These are phyloP conservation scores for Neoniphon sammara DNA, from an alignment of 2,797 vertebrate genomes.

Conservation along the genomic window DNA sequence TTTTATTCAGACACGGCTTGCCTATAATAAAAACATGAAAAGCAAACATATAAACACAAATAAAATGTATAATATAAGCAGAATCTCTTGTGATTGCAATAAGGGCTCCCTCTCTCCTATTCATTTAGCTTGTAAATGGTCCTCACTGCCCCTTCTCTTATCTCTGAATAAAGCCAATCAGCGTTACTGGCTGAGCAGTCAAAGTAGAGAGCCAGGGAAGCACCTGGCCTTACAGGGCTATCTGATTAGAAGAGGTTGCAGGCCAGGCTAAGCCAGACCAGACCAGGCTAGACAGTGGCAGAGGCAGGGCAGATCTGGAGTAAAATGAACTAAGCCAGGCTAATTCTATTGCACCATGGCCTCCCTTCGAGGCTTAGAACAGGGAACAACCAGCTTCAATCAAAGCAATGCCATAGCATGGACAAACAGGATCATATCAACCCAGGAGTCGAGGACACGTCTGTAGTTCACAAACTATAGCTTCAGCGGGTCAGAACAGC, in stretches of 20 bases:
- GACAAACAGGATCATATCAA: conserved; percentile 57
- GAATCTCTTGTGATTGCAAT: conserved; percentile 53
- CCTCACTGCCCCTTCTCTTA: conserved; percentile 71
- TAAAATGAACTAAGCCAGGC: conserved; percentile 79
- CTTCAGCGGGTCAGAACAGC: conserved; percentile 53
- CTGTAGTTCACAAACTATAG: conserved; percentile 39
- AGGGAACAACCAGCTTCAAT: conserved; percentile 70
- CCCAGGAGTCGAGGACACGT: conserved; percentile 47
- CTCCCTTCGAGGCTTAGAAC: conserved; percentile 64
- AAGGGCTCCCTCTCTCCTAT: conserved; percentile 41
- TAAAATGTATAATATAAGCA: conserved; percentile 42
- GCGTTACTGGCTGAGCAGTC: conserved; percentile 74
- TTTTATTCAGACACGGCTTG: not conserved
- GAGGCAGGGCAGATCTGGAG: conserved; percentile 63
- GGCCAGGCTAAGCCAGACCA: conserved; percentile 75
- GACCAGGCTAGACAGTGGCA: conserved; percentile 62
- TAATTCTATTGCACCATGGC: conserved; percentile 77
- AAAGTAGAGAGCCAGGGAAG: conserved; percentile 70
- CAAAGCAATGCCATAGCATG: conserved; percentile 67
- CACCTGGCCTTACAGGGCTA: conserved; percentile 81
- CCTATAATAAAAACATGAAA: conserved; percentile 6
- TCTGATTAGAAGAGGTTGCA: conserved; percentile 82
- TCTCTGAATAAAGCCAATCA: conserved; percentile 78
- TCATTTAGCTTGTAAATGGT: conserved; percentile 66
- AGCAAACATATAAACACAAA: conserved; percentile 32